Percentiles rank a stretch among this genome's conserved stretches.
These are phyloP conservation scores for Uropetala carovei DNA, from an alignment of 2,888 invertebrate species.

Conservation along the genomic window DNA sequence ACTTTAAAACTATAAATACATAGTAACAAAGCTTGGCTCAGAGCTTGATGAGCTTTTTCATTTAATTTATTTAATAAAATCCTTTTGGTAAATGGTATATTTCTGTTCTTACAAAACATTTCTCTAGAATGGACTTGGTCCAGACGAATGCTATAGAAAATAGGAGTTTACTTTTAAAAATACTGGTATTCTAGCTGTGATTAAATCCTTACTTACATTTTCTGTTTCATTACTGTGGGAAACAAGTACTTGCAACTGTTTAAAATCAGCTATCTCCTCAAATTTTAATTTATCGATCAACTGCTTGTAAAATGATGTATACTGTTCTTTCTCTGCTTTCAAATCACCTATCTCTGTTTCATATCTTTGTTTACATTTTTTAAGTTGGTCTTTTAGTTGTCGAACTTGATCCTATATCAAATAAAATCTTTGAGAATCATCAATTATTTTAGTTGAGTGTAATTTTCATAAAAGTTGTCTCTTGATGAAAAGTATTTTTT, in stretches of 20 bases:
- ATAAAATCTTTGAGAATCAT: neutral
- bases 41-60: too few species aligned
- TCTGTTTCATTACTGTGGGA: neutral
- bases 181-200: too few species aligned
- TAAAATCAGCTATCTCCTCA: neutral
- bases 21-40: too few species aligned
- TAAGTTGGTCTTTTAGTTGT: neutral
- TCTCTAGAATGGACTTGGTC: neutral
- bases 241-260: neutral
- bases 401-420: neutral
- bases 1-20: too few species aligned
- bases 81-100: too few species aligned
- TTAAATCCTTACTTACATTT: slow-evolving; percentile 22
- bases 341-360: slow-evolving; percentile 8
- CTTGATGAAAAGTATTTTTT: neutral
- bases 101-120: neutral
- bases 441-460: neutral
- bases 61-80: too few species aligned
- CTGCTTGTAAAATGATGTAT: neutral
- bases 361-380: slow-evolving; percentile 4
- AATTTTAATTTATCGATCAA: neutral
- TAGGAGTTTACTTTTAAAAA: too few species aligned
- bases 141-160: too few species aligned
- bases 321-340: slow-evolving; percentile 42
- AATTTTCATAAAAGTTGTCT: neutral